phyloP scores from a whole-genome alignment of 2,797 vertebrate genomes.

The Todus mexicanus region DNA sequence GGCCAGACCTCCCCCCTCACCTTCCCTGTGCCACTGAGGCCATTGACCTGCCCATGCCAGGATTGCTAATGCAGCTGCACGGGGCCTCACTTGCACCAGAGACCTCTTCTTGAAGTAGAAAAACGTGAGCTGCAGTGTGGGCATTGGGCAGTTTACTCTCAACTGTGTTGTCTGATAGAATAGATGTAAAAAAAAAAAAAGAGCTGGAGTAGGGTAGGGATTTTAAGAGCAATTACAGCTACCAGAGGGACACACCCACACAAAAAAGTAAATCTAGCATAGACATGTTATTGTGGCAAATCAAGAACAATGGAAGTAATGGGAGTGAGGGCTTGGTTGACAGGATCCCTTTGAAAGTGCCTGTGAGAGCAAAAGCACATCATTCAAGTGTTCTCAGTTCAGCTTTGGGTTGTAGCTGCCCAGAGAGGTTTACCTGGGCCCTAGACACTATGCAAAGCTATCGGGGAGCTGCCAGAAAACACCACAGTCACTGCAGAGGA shows the following conservation, averaged over 20 bases:
- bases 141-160: not conserved
- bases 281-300: not conserved
- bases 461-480: not conserved
- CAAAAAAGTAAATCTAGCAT: not conserved
- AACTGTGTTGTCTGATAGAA: not conserved
- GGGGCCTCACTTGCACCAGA: not conserved
- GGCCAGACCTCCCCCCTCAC: not conserved
- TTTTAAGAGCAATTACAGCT: not conserved
- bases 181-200: not conserved
- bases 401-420: not conserved
- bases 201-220: not conserved
- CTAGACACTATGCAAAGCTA: not conserved
- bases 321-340: not conserved
- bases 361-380: not conserved
- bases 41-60: not conserved
- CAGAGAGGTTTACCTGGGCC: not conserved
- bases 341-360: not conserved
- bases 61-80: not conserved
- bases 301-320: not conserved
- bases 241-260: not conserved
- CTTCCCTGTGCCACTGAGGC: not conserved
- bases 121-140: not conserved
- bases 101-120: not conserved
- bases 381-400: not conserved
- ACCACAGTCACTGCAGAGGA: not conserved